Percentiles rank a stretch among this genome's conserved stretches.
These are phyloP conservation scores for Protonibea diacanthus DNA, from an alignment of 2,797 vertebrate species.

Conservation along the genomic window DNA sequence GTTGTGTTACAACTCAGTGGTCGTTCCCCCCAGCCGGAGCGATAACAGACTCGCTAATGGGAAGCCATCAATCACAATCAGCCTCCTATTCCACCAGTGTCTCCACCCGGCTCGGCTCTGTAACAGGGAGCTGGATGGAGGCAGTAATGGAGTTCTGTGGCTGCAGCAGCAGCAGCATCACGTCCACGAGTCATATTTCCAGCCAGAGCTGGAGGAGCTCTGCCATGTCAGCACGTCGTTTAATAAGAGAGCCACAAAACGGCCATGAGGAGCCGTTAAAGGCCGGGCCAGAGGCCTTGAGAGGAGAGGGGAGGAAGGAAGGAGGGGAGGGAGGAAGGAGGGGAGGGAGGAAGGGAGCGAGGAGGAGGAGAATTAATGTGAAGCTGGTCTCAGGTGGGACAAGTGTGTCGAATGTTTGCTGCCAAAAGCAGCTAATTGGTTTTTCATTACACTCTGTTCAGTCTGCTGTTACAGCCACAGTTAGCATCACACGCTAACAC, in stretches of 20 bases:
- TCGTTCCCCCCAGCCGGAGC: slow-evolving; percentile 85
- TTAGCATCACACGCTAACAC: no score
- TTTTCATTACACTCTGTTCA: slow-evolving; percentile 69
- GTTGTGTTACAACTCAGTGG: slow-evolving; percentile 98
- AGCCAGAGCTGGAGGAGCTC: slow-evolving; percentile 78
- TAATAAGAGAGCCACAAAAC: slow-evolving; percentile 59
- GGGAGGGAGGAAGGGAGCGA: neutral
- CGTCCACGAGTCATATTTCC: slow-evolving; percentile 85
- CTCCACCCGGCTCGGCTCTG: slow-evolving; percentile 82
- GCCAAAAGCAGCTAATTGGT: slow-evolving; percentile 71
- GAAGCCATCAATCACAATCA: slow-evolving; percentile 98
- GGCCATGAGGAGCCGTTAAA: slow-evolving; percentile 42
- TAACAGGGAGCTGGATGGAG: slow-evolving; percentile 75
- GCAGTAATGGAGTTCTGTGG: slow-evolving; percentile 92
- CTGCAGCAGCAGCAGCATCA: slow-evolving; percentile 47
- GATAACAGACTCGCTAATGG: slow-evolving; percentile 89
- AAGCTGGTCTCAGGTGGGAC: slow-evolving; percentile 58
- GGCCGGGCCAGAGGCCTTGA: slow-evolving; percentile 33
- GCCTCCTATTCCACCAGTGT: slow-evolving; percentile 91
- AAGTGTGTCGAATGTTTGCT: slow-evolving; percentile 36
- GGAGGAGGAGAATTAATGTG: slow-evolving; percentile 32
- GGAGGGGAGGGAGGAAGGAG: no score
- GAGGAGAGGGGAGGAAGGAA: neutral
- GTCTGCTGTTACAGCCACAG: slow-evolving; percentile 39
- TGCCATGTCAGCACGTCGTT: slow-evolving; percentile 89